These are phyloP conservation scores for Coptodon rendalli DNA, from an alignment of 2,113 vertebrate species.

Conservation along the genomic window DNA sequence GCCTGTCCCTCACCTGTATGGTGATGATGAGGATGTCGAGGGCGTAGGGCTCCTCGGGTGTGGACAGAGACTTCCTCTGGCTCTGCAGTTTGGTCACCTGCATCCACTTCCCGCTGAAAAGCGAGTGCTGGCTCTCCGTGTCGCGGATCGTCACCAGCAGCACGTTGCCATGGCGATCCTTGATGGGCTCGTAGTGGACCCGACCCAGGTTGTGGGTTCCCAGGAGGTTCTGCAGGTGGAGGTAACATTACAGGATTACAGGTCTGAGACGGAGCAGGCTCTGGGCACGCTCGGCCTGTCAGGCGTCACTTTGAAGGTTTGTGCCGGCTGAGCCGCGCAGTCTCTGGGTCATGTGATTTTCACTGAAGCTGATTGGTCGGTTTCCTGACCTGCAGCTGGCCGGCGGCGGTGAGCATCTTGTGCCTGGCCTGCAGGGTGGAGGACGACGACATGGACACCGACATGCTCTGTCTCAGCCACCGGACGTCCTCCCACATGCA, in stretches of 20 bases:
- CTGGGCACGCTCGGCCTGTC: not conserved
- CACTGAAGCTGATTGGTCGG: not conserved
- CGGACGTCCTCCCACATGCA: conserved; percentile 98
- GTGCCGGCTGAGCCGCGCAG: not conserved
- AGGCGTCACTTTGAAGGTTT: not conserved
- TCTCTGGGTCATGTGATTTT: not conserved
- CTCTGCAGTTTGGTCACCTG: conserved; percentile 94
- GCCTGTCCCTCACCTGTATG: conserved; percentile 79
- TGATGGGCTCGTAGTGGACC: conserved; percentile 94
- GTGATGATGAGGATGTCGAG: conserved; percentile 96
- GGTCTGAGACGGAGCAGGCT: not conserved
- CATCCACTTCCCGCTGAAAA: conserved; percentile 93
- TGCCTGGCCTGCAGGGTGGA: conserved; percentile 88
- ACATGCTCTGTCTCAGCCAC: conserved; percentile 90
- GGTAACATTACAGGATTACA: not conserved
- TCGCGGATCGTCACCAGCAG: conserved; percentile 89
- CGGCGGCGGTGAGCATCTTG: conserved; percentile 91
- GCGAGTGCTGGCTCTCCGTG: conserved; percentile 84
- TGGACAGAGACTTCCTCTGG: conserved; percentile 96
- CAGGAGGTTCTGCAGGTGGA: conserved; percentile 79
- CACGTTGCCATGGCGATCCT: conserved; percentile 93
- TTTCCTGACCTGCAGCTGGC: conserved; percentile 86
- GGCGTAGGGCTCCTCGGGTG: conserved; percentile 93
- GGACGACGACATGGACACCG: conserved; percentile 87
- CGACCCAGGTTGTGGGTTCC: conserved; percentile 93